These are phyloP conservation scores for Buphagus erythrorhynchus DNA, from an alignment of 2,797 vertebrate genomes.

Conservation along the genomic window DNA sequence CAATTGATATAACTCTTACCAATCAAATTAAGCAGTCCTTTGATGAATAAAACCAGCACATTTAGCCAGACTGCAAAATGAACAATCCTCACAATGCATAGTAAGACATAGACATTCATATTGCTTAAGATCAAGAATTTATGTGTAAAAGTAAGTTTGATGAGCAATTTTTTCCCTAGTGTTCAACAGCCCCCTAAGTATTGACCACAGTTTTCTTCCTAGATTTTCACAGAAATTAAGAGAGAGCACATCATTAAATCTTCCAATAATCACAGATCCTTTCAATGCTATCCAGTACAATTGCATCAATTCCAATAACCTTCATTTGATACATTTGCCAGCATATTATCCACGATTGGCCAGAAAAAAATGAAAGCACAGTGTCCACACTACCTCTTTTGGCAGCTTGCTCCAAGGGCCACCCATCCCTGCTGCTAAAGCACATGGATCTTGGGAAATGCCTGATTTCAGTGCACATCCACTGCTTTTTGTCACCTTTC, in stretches of 20 bases:
- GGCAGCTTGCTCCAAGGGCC: background rate
- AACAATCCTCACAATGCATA: background rate
- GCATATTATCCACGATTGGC: background rate
- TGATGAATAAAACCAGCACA: background rate
- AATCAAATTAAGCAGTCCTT: background rate
- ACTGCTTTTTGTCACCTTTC: background rate
- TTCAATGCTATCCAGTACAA: background rate
- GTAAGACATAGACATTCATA: background rate
- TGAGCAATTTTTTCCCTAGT: background rate
- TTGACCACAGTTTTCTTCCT: background rate
- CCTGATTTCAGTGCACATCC: background rate
- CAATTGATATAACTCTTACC: background rate
- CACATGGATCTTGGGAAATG: fast-evolving
- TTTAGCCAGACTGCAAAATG: background rate
- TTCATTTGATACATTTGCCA: background rate
- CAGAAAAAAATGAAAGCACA: background rate
- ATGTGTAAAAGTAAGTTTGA: background rate
- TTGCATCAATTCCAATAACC: background rate
- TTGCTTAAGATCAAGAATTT: background rate
- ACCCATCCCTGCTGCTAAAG: background rate
- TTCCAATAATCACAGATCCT: background rate
- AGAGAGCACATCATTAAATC: background rate
- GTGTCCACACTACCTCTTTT: background rate
- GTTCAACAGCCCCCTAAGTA: background rate
- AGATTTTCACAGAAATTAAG: background rate